Evolutionary conservation across 2,888 invertebrate species (phyloP).

Genomic region (Erannis defoliaria): DNA sequence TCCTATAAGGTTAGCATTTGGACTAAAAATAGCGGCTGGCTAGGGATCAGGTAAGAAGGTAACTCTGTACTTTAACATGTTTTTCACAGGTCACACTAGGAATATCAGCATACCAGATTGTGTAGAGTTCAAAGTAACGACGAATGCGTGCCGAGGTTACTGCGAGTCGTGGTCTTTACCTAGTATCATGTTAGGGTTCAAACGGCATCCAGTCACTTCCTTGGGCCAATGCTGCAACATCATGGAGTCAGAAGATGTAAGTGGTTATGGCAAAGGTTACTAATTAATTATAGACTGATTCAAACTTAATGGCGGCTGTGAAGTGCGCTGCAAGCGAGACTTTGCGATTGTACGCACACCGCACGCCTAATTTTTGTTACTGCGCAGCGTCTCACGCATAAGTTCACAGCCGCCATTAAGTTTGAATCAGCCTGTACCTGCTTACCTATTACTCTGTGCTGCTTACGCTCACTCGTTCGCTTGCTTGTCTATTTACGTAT

Average conservation of each 20-base stretch:
- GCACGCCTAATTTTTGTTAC: too few relatives aligned
- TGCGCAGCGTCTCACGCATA: too few relatives aligned
- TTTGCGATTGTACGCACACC: too few relatives aligned
- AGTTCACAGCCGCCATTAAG: too few relatives aligned
- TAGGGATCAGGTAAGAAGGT: not conserved
- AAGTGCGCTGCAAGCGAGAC: too few relatives aligned
- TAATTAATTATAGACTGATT: too few relatives aligned
- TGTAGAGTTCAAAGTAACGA: constrained; percentile 93
- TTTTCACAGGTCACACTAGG: constrained; percentile 89
- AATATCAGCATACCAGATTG: constrained; percentile 94
- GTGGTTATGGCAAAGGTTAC: constrained; percentile 7
- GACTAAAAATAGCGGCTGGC: not conserved
- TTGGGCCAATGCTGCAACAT: constrained; percentile 96
- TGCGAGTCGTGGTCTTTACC: constrained; percentile 96
- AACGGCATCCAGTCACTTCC: constrained; percentile 89
- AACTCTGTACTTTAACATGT: not conserved
- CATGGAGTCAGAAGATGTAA: constrained; percentile 94
- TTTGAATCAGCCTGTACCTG: too few relatives aligned
- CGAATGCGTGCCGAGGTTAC: constrained; percentile 95
- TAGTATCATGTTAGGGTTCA: constrained; percentile 86
- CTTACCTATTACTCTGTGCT: too few relatives aligned
- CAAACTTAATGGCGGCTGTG: too few relatives aligned
- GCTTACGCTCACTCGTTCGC: too few relatives aligned
- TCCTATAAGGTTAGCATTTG: too few relatives aligned
- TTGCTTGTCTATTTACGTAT: too few relatives aligned